Evolutionary conservation across 1,140 invertebrate genomes (phyloP), one percentile per base, ranked within the genome.

Genomic region (Pteromalus puparum): DNA sequence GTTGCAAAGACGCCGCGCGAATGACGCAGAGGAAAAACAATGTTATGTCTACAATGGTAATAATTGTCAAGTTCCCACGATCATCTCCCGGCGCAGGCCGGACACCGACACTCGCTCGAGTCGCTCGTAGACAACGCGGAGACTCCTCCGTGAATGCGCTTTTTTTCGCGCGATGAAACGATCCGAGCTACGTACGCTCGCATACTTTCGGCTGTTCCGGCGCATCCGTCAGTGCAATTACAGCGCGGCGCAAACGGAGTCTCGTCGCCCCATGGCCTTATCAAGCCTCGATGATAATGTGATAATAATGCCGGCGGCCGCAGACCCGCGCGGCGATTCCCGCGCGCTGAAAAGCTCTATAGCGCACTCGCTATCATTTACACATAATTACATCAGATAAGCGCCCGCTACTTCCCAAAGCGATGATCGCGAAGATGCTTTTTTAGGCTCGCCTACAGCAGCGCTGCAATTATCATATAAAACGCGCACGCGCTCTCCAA

Each of bases 41-140:
- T 90, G 90, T 90, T 88, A 88, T 88, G 86, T 87, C 88, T 89
- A 87, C 86, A 89, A 90, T 90, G 88, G 87, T 89, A 90, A 90
- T 90, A 92, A 92, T 92, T 91, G 89, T 82, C 83, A 68, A 82
- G 88, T 89, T 92, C 91, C 87, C 91, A 92, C 91, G 90, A 81
- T 68, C 34, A 76, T 76, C 73, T 67, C 30, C 1, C 6, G 30
- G 30, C 30, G 30, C 30, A 34, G 30, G 3, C 30, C 26, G 9
- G 26, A 28, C 67, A 26, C 67, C 67, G 67, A 70, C 2, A 13
- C 24, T 10, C 34, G 18, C 13, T 12, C 72, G 72, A n/a, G n/a
- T n/a, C n/a, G n/a, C 30, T 28, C 3, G 7, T 12, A 9, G 38
- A 42, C 38, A 7, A 1, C 38, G 38, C 38, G 38, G 38, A 9